Conservation (phyloP, 2,797 vertebrate species). For the Onychomys leucogaster region DNA sequence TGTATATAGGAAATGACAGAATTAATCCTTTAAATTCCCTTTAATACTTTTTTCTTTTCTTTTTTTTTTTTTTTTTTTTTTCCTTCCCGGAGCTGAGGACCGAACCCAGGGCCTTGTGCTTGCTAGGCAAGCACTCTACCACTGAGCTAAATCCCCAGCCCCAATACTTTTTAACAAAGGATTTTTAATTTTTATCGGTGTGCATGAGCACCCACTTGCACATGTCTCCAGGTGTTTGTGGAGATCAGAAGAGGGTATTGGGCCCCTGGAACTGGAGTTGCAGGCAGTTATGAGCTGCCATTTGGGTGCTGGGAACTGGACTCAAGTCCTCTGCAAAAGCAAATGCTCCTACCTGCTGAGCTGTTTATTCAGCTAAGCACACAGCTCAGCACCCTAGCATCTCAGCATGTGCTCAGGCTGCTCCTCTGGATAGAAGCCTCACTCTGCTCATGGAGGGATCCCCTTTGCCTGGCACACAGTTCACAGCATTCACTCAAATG, state of each 20-base stretch:
- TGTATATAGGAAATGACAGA: constrained; percentile 2
- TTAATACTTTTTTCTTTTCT: background rate
- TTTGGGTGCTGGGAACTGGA: background rate
- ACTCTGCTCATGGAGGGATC: too few relatives aligned
- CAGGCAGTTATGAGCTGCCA: background rate
- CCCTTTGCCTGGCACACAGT: background rate
- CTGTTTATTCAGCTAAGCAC: background rate
- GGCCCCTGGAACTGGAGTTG: background rate
- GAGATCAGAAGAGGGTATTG: background rate
- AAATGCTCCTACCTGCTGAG: background rate
- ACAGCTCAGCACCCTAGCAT: background rate
- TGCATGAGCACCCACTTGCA: background rate
- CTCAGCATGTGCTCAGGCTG: background rate
- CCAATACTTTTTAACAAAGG: background rate
- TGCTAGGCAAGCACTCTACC: too few relatives aligned
- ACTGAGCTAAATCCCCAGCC: too few relatives aligned
- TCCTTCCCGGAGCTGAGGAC: too few relatives aligned
- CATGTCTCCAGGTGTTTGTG: background rate
- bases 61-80: too few relatives aligned
- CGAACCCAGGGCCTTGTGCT: too few relatives aligned
- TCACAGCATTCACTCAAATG: background rate
- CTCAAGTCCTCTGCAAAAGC: background rate
- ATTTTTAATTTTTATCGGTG: background rate
- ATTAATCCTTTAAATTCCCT: background rate
- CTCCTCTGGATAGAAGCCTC: background rate